These are phyloP conservation scores for Manis javanica DNA, from an alignment of 2,797 vertebrate species.

Conservation along the genomic window DNA sequence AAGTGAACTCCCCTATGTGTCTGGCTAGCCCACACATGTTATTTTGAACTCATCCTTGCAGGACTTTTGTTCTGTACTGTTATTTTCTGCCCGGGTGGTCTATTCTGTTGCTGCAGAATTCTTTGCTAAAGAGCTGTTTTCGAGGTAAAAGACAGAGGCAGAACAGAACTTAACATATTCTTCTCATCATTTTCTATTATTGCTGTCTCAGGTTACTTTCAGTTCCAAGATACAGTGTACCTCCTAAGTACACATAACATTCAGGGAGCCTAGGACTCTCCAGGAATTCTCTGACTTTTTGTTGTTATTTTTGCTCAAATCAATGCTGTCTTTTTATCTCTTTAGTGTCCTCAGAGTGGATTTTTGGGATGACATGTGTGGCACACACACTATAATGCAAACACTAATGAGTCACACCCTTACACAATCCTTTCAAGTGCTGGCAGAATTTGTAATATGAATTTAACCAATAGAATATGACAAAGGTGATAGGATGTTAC, in stretches of 20 bases:
- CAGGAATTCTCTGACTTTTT: neutral
- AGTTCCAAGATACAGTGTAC: neutral
- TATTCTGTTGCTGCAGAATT: neutral
- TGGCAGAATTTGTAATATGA: neutral
- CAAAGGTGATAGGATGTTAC: neutral
- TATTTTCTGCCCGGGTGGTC: conserved; percentile 5
- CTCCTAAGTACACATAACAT: neutral
- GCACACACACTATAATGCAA: neutral
- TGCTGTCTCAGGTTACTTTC: neutral
- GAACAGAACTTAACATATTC: conserved; percentile 11
- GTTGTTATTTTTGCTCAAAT: neutral
- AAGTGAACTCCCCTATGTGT: neutral
- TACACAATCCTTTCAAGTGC: neutral
- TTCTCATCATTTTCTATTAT: neutral
- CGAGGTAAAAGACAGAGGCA: neutral
- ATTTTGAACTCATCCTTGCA: conserved; percentile 10
- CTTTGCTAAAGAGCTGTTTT: neutral
- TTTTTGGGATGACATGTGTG: neutral
- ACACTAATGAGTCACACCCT: neutral
- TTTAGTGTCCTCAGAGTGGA: neutral
- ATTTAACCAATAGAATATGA: conserved; percentile 22
- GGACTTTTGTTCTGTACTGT: neutral
- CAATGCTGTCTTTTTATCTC: neutral
- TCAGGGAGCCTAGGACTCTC: neutral
- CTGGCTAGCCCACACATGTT: neutral